Evolutionary conservation across 2,888 invertebrate species (phyloP), one percentile per base, ranked within the genome.

Genomic region (Agrotis exclamationis): DNA sequence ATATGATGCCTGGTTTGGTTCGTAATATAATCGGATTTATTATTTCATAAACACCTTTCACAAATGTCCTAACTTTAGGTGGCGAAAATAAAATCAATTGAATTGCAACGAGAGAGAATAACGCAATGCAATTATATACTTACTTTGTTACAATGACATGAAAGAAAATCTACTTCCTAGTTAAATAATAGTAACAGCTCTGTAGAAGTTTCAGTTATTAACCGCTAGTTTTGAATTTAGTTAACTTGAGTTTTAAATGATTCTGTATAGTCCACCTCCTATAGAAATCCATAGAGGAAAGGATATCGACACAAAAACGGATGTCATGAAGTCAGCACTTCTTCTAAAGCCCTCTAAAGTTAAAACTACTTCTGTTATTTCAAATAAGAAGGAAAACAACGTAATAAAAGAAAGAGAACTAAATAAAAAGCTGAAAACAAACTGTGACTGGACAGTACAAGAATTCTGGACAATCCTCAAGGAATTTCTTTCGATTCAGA

Each of bases 401-500:
- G 4, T 39, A 1, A 39, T 39, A 39, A 1, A 9, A 39, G 1
- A 39, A 39, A 39, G 9, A 39, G 9, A 39, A 39, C 39, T 9
- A 11, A 39, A 39, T 39, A 33, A 33, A 33, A 0, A 48, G 48
- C n/a, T 9, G 20, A 2, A 48, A 48, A 20, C 13, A 20, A 20
- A 50, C 11, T 28, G 18, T 54, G 11, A n/a, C 11, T 11, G 4
- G 11, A n/a, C 11, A 33, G 13, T 33, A 16, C 47, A 48, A 44
- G 14, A 33, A 20, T 64, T 51, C 39, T 14, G 48, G 20, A 51
- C 18, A 53, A 51, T 53, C 47, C 20, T 20, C 9, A 33, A 50
- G 56, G 47, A 11, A 58, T 53, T 48, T 20, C 65, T 44, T 53
- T 54, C 24, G 24, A 74, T 39, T 74, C 24, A 71, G 58, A 79